Base-by-base conservation (phyloP, 2,888 invertebrate species). In the Drosophila testacea region DNA sequence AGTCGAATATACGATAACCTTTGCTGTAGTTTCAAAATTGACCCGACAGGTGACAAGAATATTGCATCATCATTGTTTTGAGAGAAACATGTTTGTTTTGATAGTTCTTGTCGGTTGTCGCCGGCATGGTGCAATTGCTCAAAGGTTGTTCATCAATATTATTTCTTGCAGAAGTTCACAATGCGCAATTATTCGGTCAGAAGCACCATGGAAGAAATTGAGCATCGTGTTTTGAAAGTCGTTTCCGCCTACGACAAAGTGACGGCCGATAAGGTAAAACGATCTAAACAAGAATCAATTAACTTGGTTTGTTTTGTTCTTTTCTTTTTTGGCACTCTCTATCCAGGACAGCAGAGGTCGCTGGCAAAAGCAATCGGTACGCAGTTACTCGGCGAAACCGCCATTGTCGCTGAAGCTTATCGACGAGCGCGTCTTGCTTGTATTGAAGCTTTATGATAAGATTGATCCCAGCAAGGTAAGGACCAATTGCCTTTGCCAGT, bases 371-470 rank as follows among this genome's bases (percentile, higher is more conserved):
- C 94, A 94, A 92, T 87, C 86, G 83, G 93, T 94, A 94, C 95
- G 96, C 93, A 94, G 94, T 93, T 97, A 96, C 95, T 95, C 96
- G 93, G 93, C 93, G 81, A 95, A 95, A 91, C 94, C 95, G 80
- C 97, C 97, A 79, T 94, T 97, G 90, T 94, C 96, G 77, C 94
- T 98, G 92, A 96, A 96, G 91, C 94, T 96, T 90, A 96, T 98
- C 93, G 93, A 94, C 92, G 96, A 97, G 92, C 95, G 99, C 92
- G 98, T 99, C 81, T 94, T 98, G 90, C 96, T 99, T 93, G 98
- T 99, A 80, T 95, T 99, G 91, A 97, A 97, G 94, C 95, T 99
- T 86, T 99, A 98, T 94, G 99, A 99, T 94, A 99, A 99, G 96
- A 94, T 99, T 93, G 95, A 96, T 91, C 96, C 97, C 83, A 94